A percentile compares a stretch with the other conserved stretches of the same genome.
These are phyloP conservation scores for Julus scandinavius DNA, from an alignment of 2,888 invertebrate genomes.

Conservation along the genomic window DNA sequence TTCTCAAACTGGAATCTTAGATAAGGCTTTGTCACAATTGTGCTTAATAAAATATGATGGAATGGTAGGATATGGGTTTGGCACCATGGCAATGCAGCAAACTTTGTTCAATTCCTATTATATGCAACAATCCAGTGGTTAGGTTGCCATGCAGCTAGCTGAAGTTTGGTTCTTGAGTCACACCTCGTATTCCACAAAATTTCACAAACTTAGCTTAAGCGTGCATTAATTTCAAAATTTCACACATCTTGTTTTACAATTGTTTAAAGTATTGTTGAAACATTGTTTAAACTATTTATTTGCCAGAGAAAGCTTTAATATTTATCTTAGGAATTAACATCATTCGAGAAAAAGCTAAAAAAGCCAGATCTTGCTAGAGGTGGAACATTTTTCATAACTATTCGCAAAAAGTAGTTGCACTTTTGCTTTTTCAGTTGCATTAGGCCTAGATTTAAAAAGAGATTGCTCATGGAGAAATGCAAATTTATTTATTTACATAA, in stretches of 20 bases:
- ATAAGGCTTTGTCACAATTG: neutral
- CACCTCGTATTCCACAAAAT: too few species aligned
- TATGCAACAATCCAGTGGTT: neutral
- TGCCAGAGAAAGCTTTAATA: neutral
- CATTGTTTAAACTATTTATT: too few species aligned
- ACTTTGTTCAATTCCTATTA: neutral
- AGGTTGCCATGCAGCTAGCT: too few species aligned
- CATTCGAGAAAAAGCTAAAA: neutral
- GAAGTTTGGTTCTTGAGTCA: too few species aligned
- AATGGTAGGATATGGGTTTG: neutral
- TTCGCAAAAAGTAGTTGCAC: neutral
- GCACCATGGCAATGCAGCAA: neutral
- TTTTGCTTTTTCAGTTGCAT: neutral
- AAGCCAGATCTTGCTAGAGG: neutral
- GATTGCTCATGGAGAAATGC: neutral
- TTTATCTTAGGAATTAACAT: neutral
- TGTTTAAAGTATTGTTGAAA: too few species aligned
- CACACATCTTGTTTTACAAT: too few species aligned
- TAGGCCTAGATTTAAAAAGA: neutral
- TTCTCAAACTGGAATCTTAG: too few species aligned
- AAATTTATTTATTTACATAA: slow-evolving; percentile 20
- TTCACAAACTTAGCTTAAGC: too few species aligned
- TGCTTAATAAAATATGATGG: neutral
- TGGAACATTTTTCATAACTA: neutral
- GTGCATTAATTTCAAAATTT: too few species aligned